These are phyloP conservation scores for Mus spretus DNA, from an alignment of 2,797 vertebrate species.

Conservation along the genomic window DNA sequence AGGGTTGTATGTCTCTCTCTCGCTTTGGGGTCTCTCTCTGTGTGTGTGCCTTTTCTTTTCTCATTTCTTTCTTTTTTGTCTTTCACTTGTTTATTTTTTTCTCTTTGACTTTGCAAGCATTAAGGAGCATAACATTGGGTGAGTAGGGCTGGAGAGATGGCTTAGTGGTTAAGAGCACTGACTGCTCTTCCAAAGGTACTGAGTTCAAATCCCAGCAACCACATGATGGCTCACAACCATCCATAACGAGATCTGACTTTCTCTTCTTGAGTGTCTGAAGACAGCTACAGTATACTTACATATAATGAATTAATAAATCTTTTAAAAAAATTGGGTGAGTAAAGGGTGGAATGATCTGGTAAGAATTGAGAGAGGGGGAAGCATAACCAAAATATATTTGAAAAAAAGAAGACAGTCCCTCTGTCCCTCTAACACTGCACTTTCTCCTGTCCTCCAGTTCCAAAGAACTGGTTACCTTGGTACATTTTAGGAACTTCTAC, in stretches of 20 bases:
- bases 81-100: neutral
- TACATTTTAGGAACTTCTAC: neutral
- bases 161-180: too few relatives aligned
- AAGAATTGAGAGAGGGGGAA: neutral
- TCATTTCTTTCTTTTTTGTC: neutral
- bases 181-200: too few relatives aligned
- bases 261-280: too few relatives aligned
- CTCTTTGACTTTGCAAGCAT: neutral
- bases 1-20: neutral
- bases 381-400: neutral
- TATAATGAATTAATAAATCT: too few relatives aligned
- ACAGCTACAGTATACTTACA: too few relatives aligned
- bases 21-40: neutral
- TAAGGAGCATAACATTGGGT: neutral
- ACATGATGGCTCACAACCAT: too few relatives aligned
- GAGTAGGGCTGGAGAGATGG: neutral
- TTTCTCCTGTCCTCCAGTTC: neutral
- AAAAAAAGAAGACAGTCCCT: neutral
- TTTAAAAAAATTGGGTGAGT: neutral
- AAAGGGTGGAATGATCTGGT: neutral
- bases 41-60: neutral
- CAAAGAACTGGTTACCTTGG: neutral
- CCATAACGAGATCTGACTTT: too few relatives aligned
- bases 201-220: too few relatives aligned
- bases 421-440: neutral